phyloP scores from a whole-genome alignment of 2,888 invertebrate genomes.

The Pomacea canaliculata region DNA sequence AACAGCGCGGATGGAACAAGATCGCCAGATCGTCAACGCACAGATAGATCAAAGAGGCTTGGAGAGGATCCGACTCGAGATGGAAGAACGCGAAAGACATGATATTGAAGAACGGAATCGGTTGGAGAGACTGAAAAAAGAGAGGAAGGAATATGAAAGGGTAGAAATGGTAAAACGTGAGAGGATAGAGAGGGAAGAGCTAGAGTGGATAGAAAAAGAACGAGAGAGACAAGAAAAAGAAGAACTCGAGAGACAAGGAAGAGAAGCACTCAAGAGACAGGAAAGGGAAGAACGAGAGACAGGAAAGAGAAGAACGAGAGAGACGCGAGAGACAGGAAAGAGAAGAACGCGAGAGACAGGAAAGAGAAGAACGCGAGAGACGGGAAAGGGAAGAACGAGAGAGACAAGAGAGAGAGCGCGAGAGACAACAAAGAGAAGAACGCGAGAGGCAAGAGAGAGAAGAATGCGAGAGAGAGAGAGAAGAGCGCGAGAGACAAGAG shows the following conservation, averaged over 20 bases:
- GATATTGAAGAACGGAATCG: background rate
- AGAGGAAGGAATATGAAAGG: background rate
- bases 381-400: background rate
- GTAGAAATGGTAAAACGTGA: background rate
- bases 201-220: background rate
- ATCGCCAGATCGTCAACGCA: background rate
- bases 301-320: background rate
- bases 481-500: background rate
- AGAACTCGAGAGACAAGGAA: slow-evolving; percentile 1
- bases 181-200: background rate
- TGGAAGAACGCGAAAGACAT: background rate
- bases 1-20: background rate
- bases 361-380: background rate
- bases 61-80: background rate
- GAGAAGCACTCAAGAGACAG: background rate
- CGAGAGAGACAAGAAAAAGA: background rate
- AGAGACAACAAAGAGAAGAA: background rate
- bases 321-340: background rate
- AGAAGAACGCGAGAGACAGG: background rate
- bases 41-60: background rate
- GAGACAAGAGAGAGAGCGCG: background rate
- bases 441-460: background rate
- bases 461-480: background rate
- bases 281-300: background rate
- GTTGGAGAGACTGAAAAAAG: background rate